Evolutionary conservation across 2,888 invertebrate species (phyloP).

Genomic region (Chrysodeixis includens): DNA sequence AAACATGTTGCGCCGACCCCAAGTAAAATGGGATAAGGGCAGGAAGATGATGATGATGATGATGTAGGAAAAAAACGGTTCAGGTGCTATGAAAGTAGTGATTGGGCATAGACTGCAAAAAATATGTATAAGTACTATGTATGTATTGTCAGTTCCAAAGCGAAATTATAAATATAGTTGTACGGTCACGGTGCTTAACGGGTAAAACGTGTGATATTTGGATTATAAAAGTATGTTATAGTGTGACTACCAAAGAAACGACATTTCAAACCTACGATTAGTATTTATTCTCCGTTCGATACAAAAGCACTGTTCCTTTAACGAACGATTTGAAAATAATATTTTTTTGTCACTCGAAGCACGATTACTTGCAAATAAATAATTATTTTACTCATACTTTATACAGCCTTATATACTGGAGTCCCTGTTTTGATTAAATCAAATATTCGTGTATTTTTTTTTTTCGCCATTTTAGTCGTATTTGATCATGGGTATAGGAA

Average conservation of each 20-base stretch:
- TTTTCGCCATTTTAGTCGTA: constrained; percentile 7
- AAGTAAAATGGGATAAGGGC: too few relatives aligned
- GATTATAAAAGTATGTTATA: constrained; percentile 62
- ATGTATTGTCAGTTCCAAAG: constrained; percentile 48
- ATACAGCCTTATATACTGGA: constrained; percentile 3
- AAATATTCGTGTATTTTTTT: background rate
- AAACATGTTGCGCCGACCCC: too few relatives aligned
- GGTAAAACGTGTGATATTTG: constrained; percentile 77
- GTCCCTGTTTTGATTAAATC: constrained; percentile 13
- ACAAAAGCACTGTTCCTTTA: constrained; percentile 14
- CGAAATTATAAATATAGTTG: constrained; percentile 55
- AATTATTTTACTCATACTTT: constrained; percentile 1
- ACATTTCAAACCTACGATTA: constrained; percentile 52
- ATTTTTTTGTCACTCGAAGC: constrained; percentile 10
- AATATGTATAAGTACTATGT: constrained; percentile 42
- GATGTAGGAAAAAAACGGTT: constrained; percentile 44
- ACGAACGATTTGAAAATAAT: constrained; percentile 23
- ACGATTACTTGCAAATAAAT: constrained; percentile 11
- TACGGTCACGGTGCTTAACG: constrained; percentile 71
- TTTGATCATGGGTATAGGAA: constrained; percentile 11
- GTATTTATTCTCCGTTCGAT: constrained; percentile 44
- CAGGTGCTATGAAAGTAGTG: constrained; percentile 58
- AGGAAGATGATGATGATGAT: too few relatives aligned
- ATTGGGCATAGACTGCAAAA: constrained; percentile 51
- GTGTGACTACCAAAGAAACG: constrained; percentile 71